phyloP scores from a whole-genome alignment of 2,888 invertebrate species.

The Drosophila nr. perissopoda region DNA sequence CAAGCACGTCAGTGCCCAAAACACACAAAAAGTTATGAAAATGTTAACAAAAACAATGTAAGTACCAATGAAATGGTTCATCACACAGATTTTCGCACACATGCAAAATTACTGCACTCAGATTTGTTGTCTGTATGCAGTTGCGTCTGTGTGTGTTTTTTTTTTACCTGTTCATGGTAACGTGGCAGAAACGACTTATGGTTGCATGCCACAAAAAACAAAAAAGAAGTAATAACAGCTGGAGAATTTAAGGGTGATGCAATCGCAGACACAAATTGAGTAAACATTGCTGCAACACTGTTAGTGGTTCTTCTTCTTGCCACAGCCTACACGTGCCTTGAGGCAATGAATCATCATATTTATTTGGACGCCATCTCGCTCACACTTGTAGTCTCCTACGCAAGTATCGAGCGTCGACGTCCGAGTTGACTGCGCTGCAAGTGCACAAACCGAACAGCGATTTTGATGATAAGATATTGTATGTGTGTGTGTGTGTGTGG shows the following conservation, averaged over 20 bases:
- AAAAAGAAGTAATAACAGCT: constrained; percentile 18
- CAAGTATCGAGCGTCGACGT: background rate
- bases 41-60: constrained; percentile 81
- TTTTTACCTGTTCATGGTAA: constrained; percentile 35
- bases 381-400: background rate
- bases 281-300: constrained; percentile 22
- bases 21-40: constrained; percentile 79
- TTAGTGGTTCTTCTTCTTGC: constrained; percentile 6
- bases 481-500: background rate
- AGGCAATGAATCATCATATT: constrained; percentile 36
- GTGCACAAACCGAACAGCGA: constrained; percentile 6
- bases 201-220: constrained; percentile 65
- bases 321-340: constrained; percentile 39
- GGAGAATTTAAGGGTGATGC: constrained; percentile 71
- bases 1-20: constrained; percentile 81
- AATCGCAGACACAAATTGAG: constrained; percentile 52
- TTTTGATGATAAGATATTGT: constrained; percentile 6
- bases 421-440: background rate
- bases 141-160: constrained; percentile 21
- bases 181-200: constrained; percentile 60
- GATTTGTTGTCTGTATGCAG: constrained; percentile 19
- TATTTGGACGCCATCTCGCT: background rate
- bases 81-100: constrained; percentile 4
- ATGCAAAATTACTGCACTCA: constrained; percentile 27
- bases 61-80: constrained; percentile 56